Percentiles rank a stretch among this genome's conserved stretches.
These are phyloP conservation scores for Drosophila kanapiae DNA, from an alignment of 1,140 invertebrate genomes.

Conservation along the genomic window DNA sequence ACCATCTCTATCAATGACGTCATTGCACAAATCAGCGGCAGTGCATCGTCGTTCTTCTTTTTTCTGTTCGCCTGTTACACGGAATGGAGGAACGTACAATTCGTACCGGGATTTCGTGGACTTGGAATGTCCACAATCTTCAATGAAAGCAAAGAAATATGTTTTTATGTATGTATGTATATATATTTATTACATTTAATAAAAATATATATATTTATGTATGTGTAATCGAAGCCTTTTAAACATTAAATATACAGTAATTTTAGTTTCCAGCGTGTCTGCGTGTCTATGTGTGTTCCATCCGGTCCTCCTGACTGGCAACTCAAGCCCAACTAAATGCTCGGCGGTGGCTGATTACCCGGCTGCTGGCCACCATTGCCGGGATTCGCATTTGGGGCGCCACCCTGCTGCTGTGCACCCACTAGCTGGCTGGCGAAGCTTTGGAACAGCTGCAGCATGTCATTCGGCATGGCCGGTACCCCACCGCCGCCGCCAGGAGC, in stretches of 20 bases:
- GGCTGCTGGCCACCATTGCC: slow-evolving; percentile 49
- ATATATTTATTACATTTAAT: slow-evolving; percentile 68
- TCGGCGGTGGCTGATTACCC: slow-evolving; percentile 67
- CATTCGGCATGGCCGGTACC: slow-evolving; percentile 59
- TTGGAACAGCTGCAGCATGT: slow-evolving; percentile 78
- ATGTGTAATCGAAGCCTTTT: slow-evolving; percentile 60
- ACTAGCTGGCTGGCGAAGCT: slow-evolving; percentile 66
- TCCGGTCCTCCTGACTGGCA: slow-evolving; percentile 3
- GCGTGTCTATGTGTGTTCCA: slow-evolving; percentile 5
- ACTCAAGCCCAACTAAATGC: slow-evolving; percentile 43
- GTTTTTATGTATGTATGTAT: slow-evolving; percentile 12
- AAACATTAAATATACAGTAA: slow-evolving; percentile 60
- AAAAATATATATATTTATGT: slow-evolving; percentile 71
- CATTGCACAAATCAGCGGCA: too few species aligned
- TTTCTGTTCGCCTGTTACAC: too few species aligned
- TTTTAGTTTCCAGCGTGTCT: slow-evolving; percentile 40
- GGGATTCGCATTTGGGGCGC: slow-evolving; percentile 15
- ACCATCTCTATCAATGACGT: too few species aligned
- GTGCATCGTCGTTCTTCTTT: too few species aligned
- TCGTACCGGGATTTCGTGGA: too few species aligned
- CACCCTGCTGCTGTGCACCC: slow-evolving; percentile 41
- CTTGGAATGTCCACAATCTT: too few species aligned
- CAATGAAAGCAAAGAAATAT: background rate
- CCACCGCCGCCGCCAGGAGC: slow-evolving; percentile 18
- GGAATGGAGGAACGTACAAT: too few species aligned